phyloP scores from a whole-genome alignment of 1,140 invertebrate genomes.

The Phymastichus coffea region DNA sequence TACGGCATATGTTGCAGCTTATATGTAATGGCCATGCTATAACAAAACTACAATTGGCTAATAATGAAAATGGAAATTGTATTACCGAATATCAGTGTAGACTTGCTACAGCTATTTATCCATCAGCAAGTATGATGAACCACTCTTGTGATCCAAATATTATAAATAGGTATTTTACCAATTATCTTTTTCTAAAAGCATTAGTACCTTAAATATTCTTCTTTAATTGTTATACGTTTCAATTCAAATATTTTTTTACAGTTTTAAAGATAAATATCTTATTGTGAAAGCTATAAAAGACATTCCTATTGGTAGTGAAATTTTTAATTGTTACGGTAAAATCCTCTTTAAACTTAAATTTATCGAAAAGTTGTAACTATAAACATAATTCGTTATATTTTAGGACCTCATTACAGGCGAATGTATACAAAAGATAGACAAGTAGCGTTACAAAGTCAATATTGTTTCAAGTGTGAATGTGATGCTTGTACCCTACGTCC shows the following conservation, averaged over 20 bases:
- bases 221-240: no score
- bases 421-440: conserved; percentile 62
- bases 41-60: conserved; percentile 51
- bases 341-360: neutral
- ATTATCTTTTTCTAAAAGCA: conserved; percentile 32
- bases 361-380: neutral
- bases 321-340: conserved; percentile 75
- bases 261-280: conserved; percentile 54
- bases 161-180: conserved; percentile 65
- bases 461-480: conserved; percentile 72
- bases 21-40: conserved; percentile 80
- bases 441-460: conserved; percentile 64
- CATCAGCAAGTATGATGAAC: conserved; percentile 87
- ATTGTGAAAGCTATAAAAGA: conserved; percentile 61
- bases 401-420: conserved; percentile 65
- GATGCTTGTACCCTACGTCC: conserved; percentile 58
- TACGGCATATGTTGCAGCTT: conserved; percentile 74
- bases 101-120: conserved; percentile 82
- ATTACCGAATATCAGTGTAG: conserved; percentile 58
- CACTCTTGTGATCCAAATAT: conserved; percentile 87
- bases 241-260: conserved; percentile 42
- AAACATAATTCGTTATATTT: conserved; percentile 21
- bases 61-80: conserved; percentile 36
- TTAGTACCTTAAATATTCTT: conserved; percentile 1
- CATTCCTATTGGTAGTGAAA: conserved; percentile 61